Percentiles rank a stretch among this genome's conserved stretches.
phyloP scores from a whole-genome alignment of 2,888 invertebrate genomes.

The Nomada flava region DNA sequence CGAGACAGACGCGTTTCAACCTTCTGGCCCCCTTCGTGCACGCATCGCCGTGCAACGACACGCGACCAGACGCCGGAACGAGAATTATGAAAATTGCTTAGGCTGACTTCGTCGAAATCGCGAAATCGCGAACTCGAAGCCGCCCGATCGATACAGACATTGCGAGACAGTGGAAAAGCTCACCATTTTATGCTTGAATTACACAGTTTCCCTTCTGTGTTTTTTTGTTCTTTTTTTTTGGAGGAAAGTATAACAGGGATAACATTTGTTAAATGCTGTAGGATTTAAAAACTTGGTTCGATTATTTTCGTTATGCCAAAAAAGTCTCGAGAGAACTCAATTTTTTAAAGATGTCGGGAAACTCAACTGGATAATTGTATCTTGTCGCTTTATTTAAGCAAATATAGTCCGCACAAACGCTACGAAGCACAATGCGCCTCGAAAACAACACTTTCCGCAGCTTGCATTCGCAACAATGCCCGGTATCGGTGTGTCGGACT shows the following conservation, averaged over 20 bases:
- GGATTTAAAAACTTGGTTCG: too few species aligned
- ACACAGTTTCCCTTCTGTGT: too few species aligned
- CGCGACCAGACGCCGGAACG: constrained; percentile 11
- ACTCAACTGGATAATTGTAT: neutral
- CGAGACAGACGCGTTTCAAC: constrained; percentile 10
- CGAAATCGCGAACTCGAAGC: neutral
- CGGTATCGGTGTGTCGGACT: too few species aligned
- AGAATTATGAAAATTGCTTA: constrained; percentile 20
- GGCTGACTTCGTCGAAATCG: neutral
- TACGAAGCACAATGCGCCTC: neutral
- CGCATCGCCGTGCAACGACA: constrained; percentile 24
- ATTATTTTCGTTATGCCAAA: too few species aligned
- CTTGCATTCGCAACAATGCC: too few species aligned
- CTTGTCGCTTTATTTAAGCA: neutral
- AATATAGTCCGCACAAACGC: neutral
- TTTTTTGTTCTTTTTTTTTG: too few species aligned
- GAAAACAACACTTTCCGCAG: too few species aligned
- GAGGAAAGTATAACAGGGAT: too few species aligned
- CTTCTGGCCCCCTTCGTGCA: neutral
- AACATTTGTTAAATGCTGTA: too few species aligned
- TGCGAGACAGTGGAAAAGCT: neutral
- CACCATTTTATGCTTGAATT: too few species aligned
- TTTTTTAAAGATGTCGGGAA: neutral
- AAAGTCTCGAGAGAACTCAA: too few species aligned
- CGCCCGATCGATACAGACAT: neutral